Percentiles rank a stretch among this genome's conserved stretches.
These are phyloP conservation scores for Pseudomyrmex pallidus DNA, from an alignment of 1,140 invertebrate species.

Conservation along the genomic window DNA sequence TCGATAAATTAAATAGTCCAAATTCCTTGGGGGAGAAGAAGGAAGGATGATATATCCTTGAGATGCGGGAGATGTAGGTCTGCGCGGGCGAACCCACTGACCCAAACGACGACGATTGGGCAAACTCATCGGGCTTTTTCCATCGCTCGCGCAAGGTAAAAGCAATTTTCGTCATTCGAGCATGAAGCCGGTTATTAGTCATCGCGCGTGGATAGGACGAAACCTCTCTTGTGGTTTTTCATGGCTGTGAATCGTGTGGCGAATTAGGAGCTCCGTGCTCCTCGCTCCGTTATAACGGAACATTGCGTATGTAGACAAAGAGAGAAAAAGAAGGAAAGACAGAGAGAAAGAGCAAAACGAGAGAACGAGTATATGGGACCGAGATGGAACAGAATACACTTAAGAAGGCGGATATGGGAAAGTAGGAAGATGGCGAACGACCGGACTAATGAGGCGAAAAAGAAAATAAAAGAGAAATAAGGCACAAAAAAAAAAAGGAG, in stretches of 20 bases:
- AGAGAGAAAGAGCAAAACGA: neutral
- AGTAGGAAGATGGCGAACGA: neutral
- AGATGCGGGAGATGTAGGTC: neutral
- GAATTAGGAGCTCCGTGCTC: neutral
- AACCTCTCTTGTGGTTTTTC: slow-evolving; percentile 52
- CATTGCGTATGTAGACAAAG: slow-evolving; percentile 23
- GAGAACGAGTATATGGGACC: neutral
- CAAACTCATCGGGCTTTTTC: slow-evolving; percentile 25
- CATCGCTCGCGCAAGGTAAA: slow-evolving; percentile 42
- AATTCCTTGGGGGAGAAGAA: neutral
- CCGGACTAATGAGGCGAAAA: slow-evolving; percentile 52
- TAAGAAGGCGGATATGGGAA: slow-evolving; percentile 20
- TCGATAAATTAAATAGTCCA: neutral
- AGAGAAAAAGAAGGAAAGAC: slow-evolving; percentile 16
- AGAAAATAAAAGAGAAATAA: slow-evolving; percentile 34
- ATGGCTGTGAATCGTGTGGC: slow-evolving; percentile 10
- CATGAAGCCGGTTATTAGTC: slow-evolving; percentile 52
- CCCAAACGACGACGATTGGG: slow-evolving; percentile 44
- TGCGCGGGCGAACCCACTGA: slow-evolving; percentile 42
- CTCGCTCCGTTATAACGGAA: slow-evolving; percentile 73
- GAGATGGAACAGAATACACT: neutral
- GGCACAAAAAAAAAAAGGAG: neutral
- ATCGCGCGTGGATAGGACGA: neutral
- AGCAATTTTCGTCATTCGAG: slow-evolving; percentile 45
- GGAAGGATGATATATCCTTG: slow-evolving; percentile 5